A percentile compares a stretch with the other conserved stretches of the same genome.
Conservation (phyloP, 2,113 vertebrate genomes). For the Oplegnathus fasciatus region DNA sequence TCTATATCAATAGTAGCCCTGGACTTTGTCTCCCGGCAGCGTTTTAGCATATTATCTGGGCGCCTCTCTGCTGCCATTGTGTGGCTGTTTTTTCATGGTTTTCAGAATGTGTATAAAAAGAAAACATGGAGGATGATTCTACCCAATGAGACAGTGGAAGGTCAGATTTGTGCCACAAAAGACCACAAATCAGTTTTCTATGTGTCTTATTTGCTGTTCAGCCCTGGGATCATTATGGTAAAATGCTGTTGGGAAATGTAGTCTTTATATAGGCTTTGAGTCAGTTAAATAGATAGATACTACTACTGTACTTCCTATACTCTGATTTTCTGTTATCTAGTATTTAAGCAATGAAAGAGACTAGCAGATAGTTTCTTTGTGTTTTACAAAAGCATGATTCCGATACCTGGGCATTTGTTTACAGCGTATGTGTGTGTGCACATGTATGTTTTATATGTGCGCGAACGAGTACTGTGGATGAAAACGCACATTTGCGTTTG, state of each 20-base stretch:
- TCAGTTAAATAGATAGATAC: conserved; percentile 44
- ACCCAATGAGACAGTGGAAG: neutral
- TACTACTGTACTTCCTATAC: conserved; percentile 47
- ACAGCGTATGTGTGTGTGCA: conserved; percentile 34
- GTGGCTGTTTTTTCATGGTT: neutral
- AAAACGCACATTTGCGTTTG: conserved; percentile 8
- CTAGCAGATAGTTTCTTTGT: conserved; percentile 51
- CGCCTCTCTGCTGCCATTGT: neutral
- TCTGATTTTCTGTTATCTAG: conserved; percentile 57
- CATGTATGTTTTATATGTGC: conserved; percentile 47
- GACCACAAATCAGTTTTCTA: conserved; percentile 16
- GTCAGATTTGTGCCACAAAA: conserved; percentile 22
- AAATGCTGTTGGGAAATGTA: conserved; percentile 64
- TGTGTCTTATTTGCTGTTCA: conserved; percentile 18
- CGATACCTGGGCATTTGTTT: conserved; percentile 57
- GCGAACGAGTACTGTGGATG: conserved; percentile 23
- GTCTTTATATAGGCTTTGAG: conserved; percentile 39
- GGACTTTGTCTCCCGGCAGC: conserved; percentile 54
- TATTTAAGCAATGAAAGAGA: conserved; percentile 66
- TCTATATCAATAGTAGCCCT: conserved; percentile 59
- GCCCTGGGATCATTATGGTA: conserved; percentile 16
- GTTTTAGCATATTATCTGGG: conserved; percentile 47
- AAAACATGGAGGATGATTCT: conserved; percentile 19
- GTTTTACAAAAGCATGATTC: conserved; percentile 72
- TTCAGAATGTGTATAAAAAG: neutral